phyloP scores from a whole-genome alignment of 2,113 vertebrate species.

The Cervus canadensis region DNA sequence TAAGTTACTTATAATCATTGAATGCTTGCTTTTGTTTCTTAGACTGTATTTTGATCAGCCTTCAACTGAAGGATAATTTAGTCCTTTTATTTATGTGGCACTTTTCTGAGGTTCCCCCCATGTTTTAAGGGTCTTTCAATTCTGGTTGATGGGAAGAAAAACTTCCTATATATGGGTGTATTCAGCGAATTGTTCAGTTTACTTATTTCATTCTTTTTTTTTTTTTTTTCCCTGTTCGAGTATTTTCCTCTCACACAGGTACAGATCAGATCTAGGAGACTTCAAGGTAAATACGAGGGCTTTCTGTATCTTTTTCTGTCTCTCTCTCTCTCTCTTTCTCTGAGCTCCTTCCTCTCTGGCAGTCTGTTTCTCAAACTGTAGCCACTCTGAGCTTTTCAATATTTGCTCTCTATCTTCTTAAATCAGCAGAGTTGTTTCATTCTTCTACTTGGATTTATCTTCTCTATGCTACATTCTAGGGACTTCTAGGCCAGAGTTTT shows the following conservation, averaged over 20 bases:
- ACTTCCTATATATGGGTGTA: background rate
- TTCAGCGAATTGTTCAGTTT: background rate
- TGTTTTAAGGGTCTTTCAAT: background rate
- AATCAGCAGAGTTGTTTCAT: background rate
- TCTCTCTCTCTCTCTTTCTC: background rate
- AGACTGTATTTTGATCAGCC: background rate
- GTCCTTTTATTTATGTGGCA: background rate
- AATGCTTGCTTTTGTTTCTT: background rate
- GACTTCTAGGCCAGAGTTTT: background rate
- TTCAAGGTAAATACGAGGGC: background rate
- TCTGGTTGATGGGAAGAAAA: background rate
- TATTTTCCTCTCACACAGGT: background rate
- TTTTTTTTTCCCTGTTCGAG: background rate
- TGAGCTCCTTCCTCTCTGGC: background rate
- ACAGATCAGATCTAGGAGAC: background rate
- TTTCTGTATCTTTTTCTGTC: background rate
- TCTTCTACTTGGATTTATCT: background rate
- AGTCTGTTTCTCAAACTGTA: background rate
- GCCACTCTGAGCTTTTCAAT: background rate
- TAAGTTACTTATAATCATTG: background rate
- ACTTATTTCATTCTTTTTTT: background rate
- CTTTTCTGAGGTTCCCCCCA: background rate
- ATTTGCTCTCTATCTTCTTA: background rate
- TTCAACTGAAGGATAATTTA: background rate
- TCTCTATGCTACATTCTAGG: background rate